Conservation (phyloP, 2,113 vertebrate genomes). For the Sceloporus tristichus region DNA sequence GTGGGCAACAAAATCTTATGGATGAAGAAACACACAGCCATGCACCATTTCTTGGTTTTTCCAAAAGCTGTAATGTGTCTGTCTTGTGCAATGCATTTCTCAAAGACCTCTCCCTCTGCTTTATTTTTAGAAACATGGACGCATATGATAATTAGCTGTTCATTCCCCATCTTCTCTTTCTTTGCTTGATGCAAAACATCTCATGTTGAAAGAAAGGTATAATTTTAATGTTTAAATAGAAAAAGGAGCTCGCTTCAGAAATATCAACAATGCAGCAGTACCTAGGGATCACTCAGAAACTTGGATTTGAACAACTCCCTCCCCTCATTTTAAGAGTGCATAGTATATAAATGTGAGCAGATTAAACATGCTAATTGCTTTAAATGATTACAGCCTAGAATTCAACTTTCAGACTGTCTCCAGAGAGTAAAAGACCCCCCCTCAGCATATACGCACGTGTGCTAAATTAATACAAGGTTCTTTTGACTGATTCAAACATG, state of each 20-base stretch:
- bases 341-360: slow-evolving; percentile 21
- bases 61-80: slow-evolving; percentile 33
- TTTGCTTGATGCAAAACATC: slow-evolving; percentile 14
- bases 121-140: slow-evolving; percentile 54
- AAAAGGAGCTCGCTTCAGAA: slow-evolving; percentile 20
- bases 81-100: slow-evolving; percentile 19
- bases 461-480: background rate
- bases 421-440: slow-evolving; percentile 34
- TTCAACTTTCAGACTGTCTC: slow-evolving; percentile 12
- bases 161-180: slow-evolving; percentile 3
- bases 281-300: background rate
- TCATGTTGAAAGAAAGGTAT: background rate
- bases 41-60: slow-evolving; percentile 23
- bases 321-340: background rate
- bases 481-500: background rate
- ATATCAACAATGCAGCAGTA: slow-evolving; percentile 13
- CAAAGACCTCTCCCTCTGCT: slow-evolving; percentile 48
- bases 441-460: background rate
- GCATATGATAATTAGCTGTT: slow-evolving; percentile 31
- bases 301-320: slow-evolving; percentile 11
- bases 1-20: background rate
- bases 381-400: slow-evolving; percentile 11
- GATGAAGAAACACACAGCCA: background rate
- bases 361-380: background rate
- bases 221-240: slow-evolving; percentile 24